These are phyloP conservation scores for Momotus momota DNA, from an alignment of 2,797 vertebrate genomes.

Conservation along the genomic window DNA sequence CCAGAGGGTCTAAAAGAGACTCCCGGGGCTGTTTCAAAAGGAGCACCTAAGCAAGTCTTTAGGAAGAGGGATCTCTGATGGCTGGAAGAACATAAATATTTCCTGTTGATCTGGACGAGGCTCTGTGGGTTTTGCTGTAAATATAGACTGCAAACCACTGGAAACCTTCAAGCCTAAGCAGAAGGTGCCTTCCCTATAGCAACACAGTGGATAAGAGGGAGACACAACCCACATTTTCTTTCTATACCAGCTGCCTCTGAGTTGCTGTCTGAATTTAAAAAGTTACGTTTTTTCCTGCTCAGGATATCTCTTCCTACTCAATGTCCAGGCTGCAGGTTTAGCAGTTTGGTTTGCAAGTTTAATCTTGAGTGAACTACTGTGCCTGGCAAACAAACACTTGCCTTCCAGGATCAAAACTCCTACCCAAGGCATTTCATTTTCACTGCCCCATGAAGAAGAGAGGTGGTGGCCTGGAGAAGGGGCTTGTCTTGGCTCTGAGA, in stretches of 20 bases:
- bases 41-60: not conserved
- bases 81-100: not conserved
- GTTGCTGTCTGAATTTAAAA: not conserved
- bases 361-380: not conserved
- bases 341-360: not conserved
- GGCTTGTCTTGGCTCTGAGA: not conserved
- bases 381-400: not conserved
- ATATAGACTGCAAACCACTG: not conserved
- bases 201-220: not conserved
- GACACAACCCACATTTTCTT: not conserved
- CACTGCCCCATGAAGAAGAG: not conserved
- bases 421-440: not conserved
- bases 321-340: not conserved
- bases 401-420: not conserved
- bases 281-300: accelerated
- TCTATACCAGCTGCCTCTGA: not conserved
- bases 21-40: not conserved
- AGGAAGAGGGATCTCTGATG: not conserved
- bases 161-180: not conserved
- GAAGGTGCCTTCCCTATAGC: not conserved
- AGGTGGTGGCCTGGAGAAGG: not conserved
- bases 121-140: not conserved
- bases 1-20: not conserved
- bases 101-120: not conserved
- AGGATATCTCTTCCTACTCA: not conserved